Conservation (phyloP, 2,888 invertebrate genomes). For the Sinopyrophorus schimmeli region DNA sequence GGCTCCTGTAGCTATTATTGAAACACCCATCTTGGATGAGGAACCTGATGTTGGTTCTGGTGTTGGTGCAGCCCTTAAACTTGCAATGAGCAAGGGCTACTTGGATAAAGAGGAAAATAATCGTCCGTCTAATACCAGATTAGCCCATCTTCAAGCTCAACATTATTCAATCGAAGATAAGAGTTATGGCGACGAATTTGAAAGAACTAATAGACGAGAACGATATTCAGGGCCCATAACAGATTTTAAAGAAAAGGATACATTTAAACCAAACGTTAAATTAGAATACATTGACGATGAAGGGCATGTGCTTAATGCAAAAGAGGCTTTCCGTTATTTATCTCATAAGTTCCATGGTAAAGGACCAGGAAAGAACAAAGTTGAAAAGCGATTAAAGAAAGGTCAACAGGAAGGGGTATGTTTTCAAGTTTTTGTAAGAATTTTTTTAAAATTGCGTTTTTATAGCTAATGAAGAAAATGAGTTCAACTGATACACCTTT, state of each 20-base stretch:
- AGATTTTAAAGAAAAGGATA: slow-evolving; percentile 90
- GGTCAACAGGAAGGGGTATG: slow-evolving; percentile 86
- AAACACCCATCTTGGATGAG: slow-evolving; percentile 78
- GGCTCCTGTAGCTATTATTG: slow-evolving; percentile 52
- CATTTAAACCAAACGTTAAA: slow-evolving; percentile 91
- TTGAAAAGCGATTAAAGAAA: slow-evolving; percentile 95
- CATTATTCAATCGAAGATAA: slow-evolving; percentile 83
- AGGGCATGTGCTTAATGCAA: slow-evolving; percentile 87
- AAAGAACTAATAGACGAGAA: slow-evolving; percentile 63
- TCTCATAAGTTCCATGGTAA: slow-evolving; percentile 99
- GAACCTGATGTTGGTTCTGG: slow-evolving; percentile 93
- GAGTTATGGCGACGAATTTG: slow-evolving; percentile 72
- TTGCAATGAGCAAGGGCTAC: slow-evolving; percentile 94
- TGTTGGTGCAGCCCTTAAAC: slow-evolving; percentile 84
- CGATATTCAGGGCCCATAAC: slow-evolving; percentile 81
- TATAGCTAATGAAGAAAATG: slow-evolving; percentile 92
- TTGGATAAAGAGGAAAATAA: slow-evolving; percentile 80
- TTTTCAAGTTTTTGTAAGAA: too few species aligned
- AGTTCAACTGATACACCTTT: slow-evolving; percentile 97
- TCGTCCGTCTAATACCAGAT: slow-evolving; percentile 70
- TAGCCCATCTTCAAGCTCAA: slow-evolving; percentile 76
- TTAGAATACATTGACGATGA: slow-evolving; percentile 97
- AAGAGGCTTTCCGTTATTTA: slow-evolving; percentile 95
- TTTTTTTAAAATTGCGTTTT: slow-evolving; percentile 4
- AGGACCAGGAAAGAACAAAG: slow-evolving; percentile 98